A percentile compares a stretch with the other conserved stretches of the same genome.
Conservation (phyloP, 2,888 invertebrate genomes). For the Aquatica leii region DNA sequence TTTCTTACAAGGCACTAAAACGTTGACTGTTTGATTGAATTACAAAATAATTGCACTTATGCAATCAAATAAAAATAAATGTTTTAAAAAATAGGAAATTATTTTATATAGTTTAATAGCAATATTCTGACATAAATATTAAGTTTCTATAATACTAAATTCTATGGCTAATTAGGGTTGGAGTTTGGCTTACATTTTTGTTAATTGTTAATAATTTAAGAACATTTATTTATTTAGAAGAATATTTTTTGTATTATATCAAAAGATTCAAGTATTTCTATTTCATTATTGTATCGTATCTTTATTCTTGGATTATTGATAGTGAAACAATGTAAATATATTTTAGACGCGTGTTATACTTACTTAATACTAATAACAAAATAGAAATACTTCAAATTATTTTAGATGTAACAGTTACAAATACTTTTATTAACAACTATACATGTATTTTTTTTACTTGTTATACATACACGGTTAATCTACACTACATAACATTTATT, state of each 20-base stretch:
- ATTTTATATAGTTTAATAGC: background rate
- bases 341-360: too few species aligned
- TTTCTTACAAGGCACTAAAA: too few species aligned
- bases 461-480: too few species aligned
- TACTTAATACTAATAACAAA: background rate
- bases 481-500: slow-evolving; percentile 14
- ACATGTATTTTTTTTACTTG: too few species aligned
- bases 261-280: too few species aligned
- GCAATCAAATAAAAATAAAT: too few species aligned
- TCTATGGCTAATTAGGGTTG: slow-evolving; percentile 44
- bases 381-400: slow-evolving; percentile 18
- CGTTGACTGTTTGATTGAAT: too few species aligned
- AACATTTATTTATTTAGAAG: slow-evolving; percentile 19
- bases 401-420: background rate
- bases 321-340: too few species aligned
- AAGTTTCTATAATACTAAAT: slow-evolving; percentile 15
- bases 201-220: slow-evolving; percentile 33
- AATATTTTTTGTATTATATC: slow-evolving; percentile 14
- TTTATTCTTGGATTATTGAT: too few species aligned
- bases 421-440: slow-evolving; percentile 4
- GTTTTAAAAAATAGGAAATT: too few species aligned
- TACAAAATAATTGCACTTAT: too few species aligned
- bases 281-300: too few species aligned
- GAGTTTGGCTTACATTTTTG: slow-evolving; percentile 45
- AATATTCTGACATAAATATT: slow-evolving; percentile 4